Percentiles rank a stretch among this genome's conserved stretches.
Conservation (phyloP, 1,140 invertebrate species). For the Lanistes nyassanus region DNA sequence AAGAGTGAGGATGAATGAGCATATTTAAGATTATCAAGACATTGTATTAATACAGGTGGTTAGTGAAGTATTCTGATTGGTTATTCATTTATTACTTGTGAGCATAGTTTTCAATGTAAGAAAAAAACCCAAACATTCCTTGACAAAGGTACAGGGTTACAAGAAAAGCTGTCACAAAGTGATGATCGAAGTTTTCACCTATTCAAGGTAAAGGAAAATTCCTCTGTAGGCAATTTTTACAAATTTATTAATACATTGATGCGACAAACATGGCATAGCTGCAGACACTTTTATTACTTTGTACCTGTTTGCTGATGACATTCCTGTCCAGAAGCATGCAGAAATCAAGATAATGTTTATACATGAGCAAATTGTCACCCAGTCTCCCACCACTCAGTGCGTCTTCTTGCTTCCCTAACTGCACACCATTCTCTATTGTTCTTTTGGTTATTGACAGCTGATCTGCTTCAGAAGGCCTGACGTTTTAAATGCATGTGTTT, state of each 20-base stretch:
- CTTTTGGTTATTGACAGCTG: too few relatives aligned
- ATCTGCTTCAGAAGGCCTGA: neutral
- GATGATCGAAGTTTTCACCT: slow-evolving; percentile 65
- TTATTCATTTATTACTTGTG: too few relatives aligned
- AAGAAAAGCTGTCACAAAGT: slow-evolving; percentile 62
- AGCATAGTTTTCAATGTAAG: neutral
- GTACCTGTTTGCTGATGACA: too few relatives aligned
- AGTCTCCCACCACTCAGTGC: too few relatives aligned
- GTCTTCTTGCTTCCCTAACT: too few relatives aligned
- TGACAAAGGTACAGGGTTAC: slow-evolving; percentile 53
- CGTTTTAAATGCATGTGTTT: slow-evolving; percentile 2
- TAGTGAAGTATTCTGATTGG: neutral
- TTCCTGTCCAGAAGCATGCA: too few relatives aligned
- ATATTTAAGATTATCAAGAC: neutral
- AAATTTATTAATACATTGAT: too few relatives aligned
- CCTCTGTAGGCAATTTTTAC: neutral
- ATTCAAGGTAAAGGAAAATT: slow-evolving; percentile 59
- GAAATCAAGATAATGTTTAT: too few relatives aligned
- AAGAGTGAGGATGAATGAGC: neutral
- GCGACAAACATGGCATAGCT: too few relatives aligned
- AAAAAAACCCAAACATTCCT: neutral
- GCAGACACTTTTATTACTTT: too few relatives aligned
- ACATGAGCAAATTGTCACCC: too few relatives aligned
- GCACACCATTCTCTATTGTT: too few relatives aligned
- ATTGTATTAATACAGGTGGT: neutral